These are phyloP conservation scores for Neoascia interrupta DNA, from an alignment of 2,888 invertebrate genomes.

Conservation along the genomic window DNA sequence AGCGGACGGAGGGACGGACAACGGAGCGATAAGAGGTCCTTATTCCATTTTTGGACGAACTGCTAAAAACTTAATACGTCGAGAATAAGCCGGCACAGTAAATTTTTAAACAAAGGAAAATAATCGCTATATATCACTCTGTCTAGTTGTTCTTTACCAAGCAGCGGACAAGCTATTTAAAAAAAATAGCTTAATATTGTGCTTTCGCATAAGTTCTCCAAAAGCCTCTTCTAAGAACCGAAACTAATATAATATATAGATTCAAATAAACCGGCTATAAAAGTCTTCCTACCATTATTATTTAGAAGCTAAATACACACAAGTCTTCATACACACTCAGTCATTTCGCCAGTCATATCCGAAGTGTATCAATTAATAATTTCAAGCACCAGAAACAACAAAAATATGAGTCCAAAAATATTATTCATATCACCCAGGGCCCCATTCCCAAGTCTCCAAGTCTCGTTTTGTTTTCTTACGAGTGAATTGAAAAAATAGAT, in stretches of 20 bases:
- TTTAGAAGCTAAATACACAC: background rate
- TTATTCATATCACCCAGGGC: constrained; percentile 27
- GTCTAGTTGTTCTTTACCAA: too few species aligned
- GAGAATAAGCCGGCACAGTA: too few species aligned
- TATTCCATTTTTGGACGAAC: too few species aligned
- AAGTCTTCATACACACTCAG: constrained; percentile 6
- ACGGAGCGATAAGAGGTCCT: too few species aligned
- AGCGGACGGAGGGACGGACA: too few species aligned
- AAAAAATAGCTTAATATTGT: too few species aligned
- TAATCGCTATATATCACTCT: constrained; percentile 11
- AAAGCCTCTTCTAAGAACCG: too few species aligned
- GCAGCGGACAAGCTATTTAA: background rate
- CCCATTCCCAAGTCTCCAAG: background rate
- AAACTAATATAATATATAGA: too few species aligned
- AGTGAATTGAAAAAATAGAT: background rate
- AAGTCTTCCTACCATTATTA: constrained; percentile 11
- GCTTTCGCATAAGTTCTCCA: too few species aligned
- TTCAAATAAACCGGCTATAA: constrained; percentile 9
- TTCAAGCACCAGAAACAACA: background rate
- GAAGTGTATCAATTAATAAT: constrained; percentile 9
- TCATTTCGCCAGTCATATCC: constrained; percentile 6
- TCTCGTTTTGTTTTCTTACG: too few species aligned
- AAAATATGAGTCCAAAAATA: background rate
- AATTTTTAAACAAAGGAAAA: background rate
- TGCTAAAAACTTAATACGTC: too few species aligned